These are phyloP conservation scores for Drosophila basisetae DNA, from an alignment of 2,888 invertebrate species.

Conservation along the genomic window DNA sequence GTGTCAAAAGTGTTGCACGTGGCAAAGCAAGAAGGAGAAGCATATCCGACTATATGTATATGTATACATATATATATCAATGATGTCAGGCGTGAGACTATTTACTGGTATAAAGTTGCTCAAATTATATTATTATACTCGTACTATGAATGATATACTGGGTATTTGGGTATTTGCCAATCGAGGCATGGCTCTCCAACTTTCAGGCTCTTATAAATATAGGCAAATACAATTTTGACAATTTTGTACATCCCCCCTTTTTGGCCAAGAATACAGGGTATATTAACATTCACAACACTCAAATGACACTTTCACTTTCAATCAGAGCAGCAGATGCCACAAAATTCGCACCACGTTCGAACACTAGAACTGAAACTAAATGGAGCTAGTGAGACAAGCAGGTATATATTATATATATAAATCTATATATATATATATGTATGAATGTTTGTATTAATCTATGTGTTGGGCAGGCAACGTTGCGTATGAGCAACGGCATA, in stretches of 20 bases:
- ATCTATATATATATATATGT: not conserved
- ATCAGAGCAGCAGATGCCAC: not conserved
- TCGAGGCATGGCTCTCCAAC: not conserved
- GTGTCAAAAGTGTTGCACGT: not conserved
- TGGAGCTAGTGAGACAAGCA: not conserved
- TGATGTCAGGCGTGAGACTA: not conserved
- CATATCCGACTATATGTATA: no score
- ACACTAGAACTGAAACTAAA: conserved; percentile 10
- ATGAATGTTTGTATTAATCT: not conserved
- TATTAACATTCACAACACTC: not conserved
- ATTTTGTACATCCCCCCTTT: not conserved
- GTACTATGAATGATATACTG: not conserved
- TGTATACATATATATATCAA: not conserved
- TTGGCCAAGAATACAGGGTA: not conserved
- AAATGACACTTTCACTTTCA: not conserved
- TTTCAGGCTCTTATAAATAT: not conserved
- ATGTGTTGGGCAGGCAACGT: conserved; percentile 23
- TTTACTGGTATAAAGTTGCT: not conserved
- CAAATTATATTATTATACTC: not conserved
- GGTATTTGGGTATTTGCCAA: not conserved
- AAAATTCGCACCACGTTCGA: conserved; percentile 20
- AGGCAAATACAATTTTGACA: not conserved
- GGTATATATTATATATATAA: not conserved
- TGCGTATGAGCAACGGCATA: conserved; percentile 45
- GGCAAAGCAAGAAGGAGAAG: no score